Percentiles rank a stretch among this genome's conserved stretches.
Evolutionary conservation across 2,888 invertebrate genomes (phyloP).

Genomic region (Periphyllus acericola): DNA sequence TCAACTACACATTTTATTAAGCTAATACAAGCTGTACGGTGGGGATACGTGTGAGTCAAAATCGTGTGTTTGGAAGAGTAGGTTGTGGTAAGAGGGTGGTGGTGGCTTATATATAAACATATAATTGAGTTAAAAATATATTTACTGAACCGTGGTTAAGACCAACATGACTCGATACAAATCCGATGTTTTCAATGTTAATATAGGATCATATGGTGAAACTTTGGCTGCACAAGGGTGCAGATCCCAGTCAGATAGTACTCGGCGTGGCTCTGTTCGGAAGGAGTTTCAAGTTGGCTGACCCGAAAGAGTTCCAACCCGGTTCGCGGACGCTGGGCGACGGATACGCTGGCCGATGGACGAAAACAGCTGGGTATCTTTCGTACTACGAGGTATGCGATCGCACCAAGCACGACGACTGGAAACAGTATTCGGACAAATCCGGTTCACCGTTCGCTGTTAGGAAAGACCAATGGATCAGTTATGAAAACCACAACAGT

Average conservation of each 20-base stretch:
- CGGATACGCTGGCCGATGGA: slow-evolving; percentile 73
- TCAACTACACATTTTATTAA: too few species aligned
- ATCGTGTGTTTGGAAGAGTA: too few species aligned
- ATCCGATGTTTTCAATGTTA: not conserved
- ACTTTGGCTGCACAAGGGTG: slow-evolving; percentile 82
- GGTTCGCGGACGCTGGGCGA: slow-evolving; percentile 61
- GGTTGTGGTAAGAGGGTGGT: too few species aligned
- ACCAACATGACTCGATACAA: not conserved
- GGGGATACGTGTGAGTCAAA: too few species aligned
- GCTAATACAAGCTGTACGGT: too few species aligned
- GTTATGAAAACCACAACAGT: slow-evolving; percentile 78
- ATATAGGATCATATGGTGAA: slow-evolving; percentile 82
- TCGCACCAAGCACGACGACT: slow-evolving; percentile 72
- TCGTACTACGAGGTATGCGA: slow-evolving; percentile 80
- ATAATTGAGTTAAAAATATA: not conserved
- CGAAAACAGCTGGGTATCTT: slow-evolving; percentile 75
- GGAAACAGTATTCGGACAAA: slow-evolving; percentile 71
- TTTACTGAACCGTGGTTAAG: too few species aligned
- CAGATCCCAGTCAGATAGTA: slow-evolving; percentile 80
- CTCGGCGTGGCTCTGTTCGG: slow-evolving; percentile 90
- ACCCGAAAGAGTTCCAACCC: slow-evolving; percentile 64
- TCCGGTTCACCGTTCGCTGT: slow-evolving; percentile 76
- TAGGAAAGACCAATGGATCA: slow-evolving; percentile 79
- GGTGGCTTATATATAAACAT: too few species aligned
- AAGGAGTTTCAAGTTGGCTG: slow-evolving; percentile 75